Conservation (phyloP, 1,140 invertebrate species). For the Neelides sp. region DNA sequence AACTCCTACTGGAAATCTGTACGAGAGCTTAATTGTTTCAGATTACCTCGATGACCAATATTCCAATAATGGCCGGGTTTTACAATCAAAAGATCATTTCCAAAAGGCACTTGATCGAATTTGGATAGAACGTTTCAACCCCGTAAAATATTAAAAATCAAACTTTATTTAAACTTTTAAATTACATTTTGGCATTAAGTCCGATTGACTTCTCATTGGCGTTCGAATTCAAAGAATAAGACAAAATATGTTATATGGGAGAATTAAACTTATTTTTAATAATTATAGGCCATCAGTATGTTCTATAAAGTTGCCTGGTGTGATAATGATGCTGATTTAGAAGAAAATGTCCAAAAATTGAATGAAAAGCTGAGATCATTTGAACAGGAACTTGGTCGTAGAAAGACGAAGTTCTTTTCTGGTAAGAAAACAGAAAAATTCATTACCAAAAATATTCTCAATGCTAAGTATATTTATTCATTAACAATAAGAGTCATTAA, state of each 20-base stretch:
- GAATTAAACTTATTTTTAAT: not conserved
- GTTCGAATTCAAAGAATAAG: no score
- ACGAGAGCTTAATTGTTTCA: slow-evolving; percentile 42
- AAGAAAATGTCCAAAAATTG: slow-evolving; percentile 35
- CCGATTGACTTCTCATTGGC: no score
- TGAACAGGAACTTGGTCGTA: slow-evolving; percentile 50
- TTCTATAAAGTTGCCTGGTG: slow-evolving; percentile 2
- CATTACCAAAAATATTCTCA: not conserved
- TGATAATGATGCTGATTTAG: slow-evolving; percentile 7
- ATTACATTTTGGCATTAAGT: not conserved
- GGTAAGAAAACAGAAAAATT: slow-evolving; percentile 38
- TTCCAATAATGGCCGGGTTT: slow-evolving; percentile 34
- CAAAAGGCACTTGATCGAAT: slow-evolving; percentile 40
- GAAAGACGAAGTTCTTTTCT: slow-evolving; percentile 53
- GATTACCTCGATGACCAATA: slow-evolving; percentile 46
- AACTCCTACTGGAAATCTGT: slow-evolving; percentile 34
- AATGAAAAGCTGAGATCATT: slow-evolving; percentile 47
- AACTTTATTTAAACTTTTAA: not conserved
- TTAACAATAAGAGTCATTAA: no score
- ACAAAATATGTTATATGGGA: no score
- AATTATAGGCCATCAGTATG: not conserved
- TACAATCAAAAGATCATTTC: slow-evolving; percentile 39
- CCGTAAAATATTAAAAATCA: not conserved
- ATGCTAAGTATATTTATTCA: no score
- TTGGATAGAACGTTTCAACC: slow-evolving; percentile 36